phyloP scores from a whole-genome alignment of 1,140 invertebrate genomes.

The Aphidius gifuensis region DNA sequence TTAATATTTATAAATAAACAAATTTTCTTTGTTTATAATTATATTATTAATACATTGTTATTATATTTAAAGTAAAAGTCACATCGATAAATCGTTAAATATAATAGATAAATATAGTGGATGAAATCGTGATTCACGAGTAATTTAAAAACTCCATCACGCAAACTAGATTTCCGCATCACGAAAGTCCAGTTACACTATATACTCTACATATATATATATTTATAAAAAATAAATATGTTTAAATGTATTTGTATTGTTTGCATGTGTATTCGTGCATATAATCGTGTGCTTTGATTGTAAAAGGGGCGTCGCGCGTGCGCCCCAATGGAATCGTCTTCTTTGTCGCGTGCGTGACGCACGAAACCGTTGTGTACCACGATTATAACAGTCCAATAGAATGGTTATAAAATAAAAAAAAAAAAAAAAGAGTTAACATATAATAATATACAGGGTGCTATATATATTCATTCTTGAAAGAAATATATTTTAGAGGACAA shows the following conservation, averaged over 20 bases:
- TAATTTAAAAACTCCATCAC: no score
- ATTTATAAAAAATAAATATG: not conserved
- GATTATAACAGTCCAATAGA: no score
- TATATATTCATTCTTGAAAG: no score
- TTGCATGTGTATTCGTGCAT: not conserved
- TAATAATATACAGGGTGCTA: no score
- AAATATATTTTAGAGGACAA: no score
- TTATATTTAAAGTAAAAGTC: not conserved
- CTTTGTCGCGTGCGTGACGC: conserved; percentile 13
- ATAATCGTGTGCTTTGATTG: not conserved
- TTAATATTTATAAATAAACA: not conserved
- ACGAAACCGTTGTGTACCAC: not conserved
- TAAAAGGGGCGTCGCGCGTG: not conserved
- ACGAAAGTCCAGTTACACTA: not conserved
- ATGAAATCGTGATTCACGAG: not conserved
- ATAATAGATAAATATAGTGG: conserved; percentile 11
- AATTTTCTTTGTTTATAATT: no score
- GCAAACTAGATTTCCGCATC: not conserved
- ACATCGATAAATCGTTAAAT: conserved; percentile 14
- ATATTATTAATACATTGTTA: no score
- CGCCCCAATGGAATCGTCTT: conserved; percentile 3
- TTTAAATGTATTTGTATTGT: not conserved
- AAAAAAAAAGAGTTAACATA: no score
- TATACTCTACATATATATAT: not conserved
- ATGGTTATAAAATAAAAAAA: no score